These are phyloP conservation scores for Eupithecia pulchellata DNA, from an alignment of 2,888 invertebrate species.

Conservation along the genomic window DNA sequence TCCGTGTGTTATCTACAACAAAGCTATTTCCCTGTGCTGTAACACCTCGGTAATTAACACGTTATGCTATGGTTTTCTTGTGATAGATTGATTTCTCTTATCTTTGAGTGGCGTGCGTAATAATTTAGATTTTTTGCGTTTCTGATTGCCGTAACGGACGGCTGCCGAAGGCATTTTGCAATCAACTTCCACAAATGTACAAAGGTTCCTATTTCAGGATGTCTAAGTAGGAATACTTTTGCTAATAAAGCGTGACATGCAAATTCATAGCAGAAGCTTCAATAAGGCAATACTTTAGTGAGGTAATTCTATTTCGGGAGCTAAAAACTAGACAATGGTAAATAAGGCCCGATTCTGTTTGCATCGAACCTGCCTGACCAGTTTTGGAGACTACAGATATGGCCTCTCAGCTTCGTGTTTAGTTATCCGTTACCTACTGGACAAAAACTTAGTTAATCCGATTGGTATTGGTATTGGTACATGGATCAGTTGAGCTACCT, in stretches of 20 bases:
- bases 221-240: no score
- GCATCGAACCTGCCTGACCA: slow-evolving; percentile 37
- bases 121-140: slow-evolving; percentile 11
- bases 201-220: no score
- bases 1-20: slow-evolving; percentile 32
- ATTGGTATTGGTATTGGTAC: no score
- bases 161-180: slow-evolving; percentile 1
- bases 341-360: slow-evolving; percentile 31
- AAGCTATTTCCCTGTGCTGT: slow-evolving; percentile 21
- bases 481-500: no score
- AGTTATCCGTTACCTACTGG: neutral
- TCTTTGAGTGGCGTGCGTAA: slow-evolving; percentile 19
- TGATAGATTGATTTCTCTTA: slow-evolving; percentile 34
- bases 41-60: slow-evolving; percentile 21
- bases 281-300: neutral
- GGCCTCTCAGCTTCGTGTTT: slow-evolving; percentile 6
- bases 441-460: neutral
- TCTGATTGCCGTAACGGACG: neutral
- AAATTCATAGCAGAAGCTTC: neutral
- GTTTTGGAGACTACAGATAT: slow-evolving; percentile 29
- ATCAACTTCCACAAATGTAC: neutral
- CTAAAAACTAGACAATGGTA: slow-evolving; percentile 23
- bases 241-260: neutral
- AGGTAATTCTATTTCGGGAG: slow-evolving; percentile 20
- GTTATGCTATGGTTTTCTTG: slow-evolving; percentile 25